A percentile compares a stretch with the other conserved stretches of the same genome.
phyloP scores from a whole-genome alignment of 2,797 vertebrate genomes.

The Chromobotia macracanthus region DNA sequence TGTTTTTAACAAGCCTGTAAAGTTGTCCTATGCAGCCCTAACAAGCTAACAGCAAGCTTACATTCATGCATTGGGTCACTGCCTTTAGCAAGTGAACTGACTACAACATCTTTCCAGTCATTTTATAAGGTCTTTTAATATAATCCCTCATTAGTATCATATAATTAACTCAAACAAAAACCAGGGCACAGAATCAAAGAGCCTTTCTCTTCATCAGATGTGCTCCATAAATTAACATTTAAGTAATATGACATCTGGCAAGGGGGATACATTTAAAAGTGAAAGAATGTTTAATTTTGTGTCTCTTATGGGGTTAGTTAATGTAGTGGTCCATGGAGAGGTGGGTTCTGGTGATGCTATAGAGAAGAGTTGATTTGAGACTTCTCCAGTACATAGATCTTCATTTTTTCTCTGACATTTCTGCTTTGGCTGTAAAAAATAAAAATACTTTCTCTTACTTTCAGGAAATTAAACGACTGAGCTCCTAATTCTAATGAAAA shows the following conservation, averaged over 20 bases:
- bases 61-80: neutral
- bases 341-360: neutral
- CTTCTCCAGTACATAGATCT: slow-evolving; percentile 63
- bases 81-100: neutral
- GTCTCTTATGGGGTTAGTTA: neutral
- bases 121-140: neutral
- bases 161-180: neutral
- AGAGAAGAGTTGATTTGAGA: slow-evolving; percentile 46
- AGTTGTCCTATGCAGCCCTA: slow-evolving; percentile 15
- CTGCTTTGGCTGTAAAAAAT: slow-evolving; percentile 48
- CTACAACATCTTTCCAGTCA: neutral
- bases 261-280: slow-evolving; percentile 2
- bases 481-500: slow-evolving; percentile 55
- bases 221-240: slow-evolving; percentile 14
- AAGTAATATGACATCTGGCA: slow-evolving; percentile 3
- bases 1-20: slow-evolving; percentile 20
- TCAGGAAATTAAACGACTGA: slow-evolving; percentile 46
- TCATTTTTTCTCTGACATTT: slow-evolving; percentile 63
- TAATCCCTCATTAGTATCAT: neutral
- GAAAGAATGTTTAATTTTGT: slow-evolving; percentile 1
- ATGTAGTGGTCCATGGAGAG: slow-evolving; percentile 2
- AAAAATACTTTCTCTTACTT: slow-evolving; percentile 48
- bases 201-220: neutral
- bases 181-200: neutral
- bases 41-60: neutral